phyloP scores from a whole-genome alignment of 2,113 vertebrate species.

The Pyrgilauda ruficollis region DNA sequence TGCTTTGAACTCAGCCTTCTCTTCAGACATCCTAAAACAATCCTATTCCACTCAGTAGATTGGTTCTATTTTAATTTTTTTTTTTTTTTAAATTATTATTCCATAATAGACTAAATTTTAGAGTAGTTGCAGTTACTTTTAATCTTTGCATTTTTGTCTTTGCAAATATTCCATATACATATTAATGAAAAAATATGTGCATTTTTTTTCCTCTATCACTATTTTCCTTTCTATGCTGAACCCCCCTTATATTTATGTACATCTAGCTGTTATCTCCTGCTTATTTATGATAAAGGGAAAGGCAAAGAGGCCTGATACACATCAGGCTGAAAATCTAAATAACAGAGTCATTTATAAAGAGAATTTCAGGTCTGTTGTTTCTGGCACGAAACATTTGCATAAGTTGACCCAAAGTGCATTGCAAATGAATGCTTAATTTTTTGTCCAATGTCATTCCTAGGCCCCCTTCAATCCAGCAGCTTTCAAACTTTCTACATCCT shows the following conservation, averaged over 20 bases:
- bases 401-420: background rate
- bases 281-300: background rate
- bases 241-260: accelerated
- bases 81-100: background rate
- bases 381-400: background rate
- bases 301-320: background rate
- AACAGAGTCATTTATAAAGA: background rate
- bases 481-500: background rate
- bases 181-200: background rate
- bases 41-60: background rate
- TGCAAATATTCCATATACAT: background rate
- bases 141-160: background rate
- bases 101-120: background rate
- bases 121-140: background rate
- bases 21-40: background rate
- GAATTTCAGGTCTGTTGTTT: background rate
- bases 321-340: background rate
- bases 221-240: background rate
- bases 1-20: background rate
- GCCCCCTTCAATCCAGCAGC: background rate
- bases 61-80: background rate
- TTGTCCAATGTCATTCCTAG: background rate
- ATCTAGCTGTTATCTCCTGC: background rate
- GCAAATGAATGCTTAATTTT: background rate
- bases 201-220: background rate